phyloP scores from a whole-genome alignment of 64 coral and sea anemone species.

The Stichodactyla helianthus region DNA sequence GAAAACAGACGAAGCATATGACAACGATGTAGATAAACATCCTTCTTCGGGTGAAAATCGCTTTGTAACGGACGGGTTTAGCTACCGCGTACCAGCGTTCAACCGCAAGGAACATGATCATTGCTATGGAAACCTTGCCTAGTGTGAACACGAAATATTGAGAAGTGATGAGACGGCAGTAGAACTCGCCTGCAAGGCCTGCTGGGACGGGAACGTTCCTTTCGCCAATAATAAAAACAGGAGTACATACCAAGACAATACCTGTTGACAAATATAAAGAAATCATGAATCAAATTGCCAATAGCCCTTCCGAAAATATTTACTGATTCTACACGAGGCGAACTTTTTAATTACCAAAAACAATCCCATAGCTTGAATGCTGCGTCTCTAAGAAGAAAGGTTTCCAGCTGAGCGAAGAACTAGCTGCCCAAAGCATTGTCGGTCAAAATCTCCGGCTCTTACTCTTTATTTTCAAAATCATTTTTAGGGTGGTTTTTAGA shows the following conservation, averaged over 20 bases:
- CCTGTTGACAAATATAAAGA: neutral
- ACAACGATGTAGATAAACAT: neutral
- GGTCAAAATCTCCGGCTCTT: too few species aligned
- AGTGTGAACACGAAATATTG: slow-evolving; percentile 40
- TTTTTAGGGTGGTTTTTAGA: too few species aligned
- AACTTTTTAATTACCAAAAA: too few species aligned
- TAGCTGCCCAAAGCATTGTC: too few species aligned
- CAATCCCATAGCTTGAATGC: too few species aligned
- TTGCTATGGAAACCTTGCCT: slow-evolving; percentile 35
- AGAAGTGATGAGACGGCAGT: slow-evolving; percentile 27
- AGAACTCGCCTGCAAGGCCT: slow-evolving; percentile 33
- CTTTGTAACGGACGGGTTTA: slow-evolving; percentile 14
- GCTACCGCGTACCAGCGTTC: slow-evolving; percentile 50
- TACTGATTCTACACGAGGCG: too few species aligned
- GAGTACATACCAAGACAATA: slow-evolving; percentile 18
- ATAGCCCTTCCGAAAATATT: too few species aligned
- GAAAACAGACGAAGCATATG: neutral
- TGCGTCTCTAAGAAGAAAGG: too few species aligned
- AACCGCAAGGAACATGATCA: slow-evolving; percentile 36
- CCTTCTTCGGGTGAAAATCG: neutral
- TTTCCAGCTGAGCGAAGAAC: too few species aligned
- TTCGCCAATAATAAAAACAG: slow-evolving; percentile 28
- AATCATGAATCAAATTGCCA: too few species aligned
- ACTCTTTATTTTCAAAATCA: too few species aligned
- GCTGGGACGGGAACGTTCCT: slow-evolving; percentile 24